Evolutionary conservation across 1,140 invertebrate species (phyloP), one percentile per base, ranked within the genome.

Genomic region (Microplitis demolitor): DNA sequence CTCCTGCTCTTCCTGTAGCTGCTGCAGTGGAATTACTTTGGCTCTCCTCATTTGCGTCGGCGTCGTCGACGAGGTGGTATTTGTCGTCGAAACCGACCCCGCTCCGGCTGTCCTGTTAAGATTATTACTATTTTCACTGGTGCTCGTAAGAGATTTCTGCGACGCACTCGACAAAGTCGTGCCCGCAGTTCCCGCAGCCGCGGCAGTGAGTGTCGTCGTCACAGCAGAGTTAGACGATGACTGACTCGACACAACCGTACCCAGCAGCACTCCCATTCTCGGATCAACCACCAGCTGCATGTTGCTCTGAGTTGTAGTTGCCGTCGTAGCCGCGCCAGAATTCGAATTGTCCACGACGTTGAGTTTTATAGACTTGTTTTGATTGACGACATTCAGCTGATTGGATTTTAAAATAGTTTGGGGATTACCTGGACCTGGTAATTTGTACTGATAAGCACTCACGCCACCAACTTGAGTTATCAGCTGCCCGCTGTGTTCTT

Each of bases 241-340:
- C 39, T 45, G 39, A 11, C 39, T 45, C 6, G 39, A 45, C 6
- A 45, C 84, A 58, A 88, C 84, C 58, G 86, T 77, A 45, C 88
- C 88, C 39, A 89, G 79, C 73, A 90, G 83, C 3, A 89, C 78
- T 68, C 88, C 88, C 72, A 87, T 82, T 62, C 87, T 74, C 53
- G 88, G 85, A 83, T 90, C 88, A 82, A 90, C 88, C 4, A 90
- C 85, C 37, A 90, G 78, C 71, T 90, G 88, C 73, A 87, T 84
- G 64, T 87, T 87, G 54, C 85, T 79, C 77, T 86, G 86, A 58
- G 79, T 63, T 24, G 72, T 39, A 9, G 39, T 8, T 45, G 39
- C 11, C 5, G 39, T 45, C 6, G 39, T 45, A 3, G 39, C 6
- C 5, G 39, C 11, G 6, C 2, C 5, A 11, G 39, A 9, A 72